phyloP scores from a whole-genome alignment of 2,113 vertebrate species.

The Turdus rufiventris region DNA sequence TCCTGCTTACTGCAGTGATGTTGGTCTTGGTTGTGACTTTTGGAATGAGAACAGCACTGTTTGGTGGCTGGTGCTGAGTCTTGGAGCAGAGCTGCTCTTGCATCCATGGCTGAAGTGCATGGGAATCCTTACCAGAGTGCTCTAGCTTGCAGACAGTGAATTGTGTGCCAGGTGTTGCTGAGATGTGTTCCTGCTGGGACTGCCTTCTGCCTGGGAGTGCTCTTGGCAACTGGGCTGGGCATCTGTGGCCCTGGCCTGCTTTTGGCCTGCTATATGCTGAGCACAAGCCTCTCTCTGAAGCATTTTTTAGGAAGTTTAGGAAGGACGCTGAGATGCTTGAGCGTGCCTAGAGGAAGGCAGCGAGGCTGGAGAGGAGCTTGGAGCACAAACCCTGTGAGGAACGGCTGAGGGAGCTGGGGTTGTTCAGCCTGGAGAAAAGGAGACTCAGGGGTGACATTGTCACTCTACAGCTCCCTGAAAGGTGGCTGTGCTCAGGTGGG shows the following conservation, averaged over 20 bases:
- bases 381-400: no score
- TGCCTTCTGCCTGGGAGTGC: background rate
- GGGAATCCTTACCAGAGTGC: background rate
- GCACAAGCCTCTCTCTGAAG: background rate
- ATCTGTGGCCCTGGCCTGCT: background rate
- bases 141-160: background rate
- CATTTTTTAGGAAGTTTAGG: background rate
- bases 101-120: rapidly evolving
- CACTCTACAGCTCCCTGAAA: no score
- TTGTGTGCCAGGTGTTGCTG: background rate
- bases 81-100: background rate
- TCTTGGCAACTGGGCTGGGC: background rate
- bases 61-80: rapidly evolving
- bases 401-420: no score
- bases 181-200: background rate
- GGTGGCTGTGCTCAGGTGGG: no score
- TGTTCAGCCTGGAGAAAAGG: no score
- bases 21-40: background rate
- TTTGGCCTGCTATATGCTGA: rapidly evolving
- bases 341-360: no score
- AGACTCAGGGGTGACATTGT: no score
- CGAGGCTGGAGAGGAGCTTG: no score
- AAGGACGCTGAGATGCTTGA: no score
- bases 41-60: background rate
- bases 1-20: background rate